Conservation (phyloP, 2,113 vertebrate genomes). For the Illadopsis cleaveri region DNA sequence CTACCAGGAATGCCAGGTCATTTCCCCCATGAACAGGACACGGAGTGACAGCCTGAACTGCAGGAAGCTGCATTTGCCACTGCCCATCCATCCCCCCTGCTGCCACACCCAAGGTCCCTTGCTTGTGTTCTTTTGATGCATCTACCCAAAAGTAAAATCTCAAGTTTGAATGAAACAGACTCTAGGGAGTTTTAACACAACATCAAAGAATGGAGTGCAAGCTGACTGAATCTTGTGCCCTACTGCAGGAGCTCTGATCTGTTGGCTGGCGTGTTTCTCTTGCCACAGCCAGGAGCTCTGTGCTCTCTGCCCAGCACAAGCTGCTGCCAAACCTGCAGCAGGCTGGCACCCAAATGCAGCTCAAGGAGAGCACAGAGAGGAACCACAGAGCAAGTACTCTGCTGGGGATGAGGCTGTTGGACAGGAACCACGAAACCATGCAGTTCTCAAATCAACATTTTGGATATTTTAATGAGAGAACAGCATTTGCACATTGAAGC, state of each 20-base stretch:
- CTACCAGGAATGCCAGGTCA: not conserved
- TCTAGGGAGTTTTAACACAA: not conserved
- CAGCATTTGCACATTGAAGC: not conserved
- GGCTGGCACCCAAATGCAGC: not conserved
- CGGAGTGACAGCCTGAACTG: not conserved
- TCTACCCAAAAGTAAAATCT: not conserved
- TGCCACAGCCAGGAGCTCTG: not conserved
- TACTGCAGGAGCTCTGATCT: not conserved
- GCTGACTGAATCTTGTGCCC: not conserved
- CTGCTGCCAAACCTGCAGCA: not conserved
- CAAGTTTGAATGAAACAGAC: not conserved
- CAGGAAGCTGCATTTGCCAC: not conserved
- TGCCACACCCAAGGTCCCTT: not conserved
- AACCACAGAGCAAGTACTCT: not conserved
- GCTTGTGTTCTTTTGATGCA: not conserved
- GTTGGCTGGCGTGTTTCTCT: not conserved
- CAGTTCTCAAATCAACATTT: not conserved
- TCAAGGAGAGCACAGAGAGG: not conserved
- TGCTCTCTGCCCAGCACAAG: not conserved
- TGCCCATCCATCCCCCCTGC: not conserved
- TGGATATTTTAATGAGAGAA: not conserved
- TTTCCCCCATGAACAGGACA: not conserved
- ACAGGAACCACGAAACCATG: not conserved
- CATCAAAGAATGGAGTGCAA: not conserved
- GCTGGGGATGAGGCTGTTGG: not conserved